A percentile compares a stretch with the other conserved stretches of the same genome.
Conservation (phyloP, 2,797 vertebrate genomes). For the Anomalospiza imberbis region DNA sequence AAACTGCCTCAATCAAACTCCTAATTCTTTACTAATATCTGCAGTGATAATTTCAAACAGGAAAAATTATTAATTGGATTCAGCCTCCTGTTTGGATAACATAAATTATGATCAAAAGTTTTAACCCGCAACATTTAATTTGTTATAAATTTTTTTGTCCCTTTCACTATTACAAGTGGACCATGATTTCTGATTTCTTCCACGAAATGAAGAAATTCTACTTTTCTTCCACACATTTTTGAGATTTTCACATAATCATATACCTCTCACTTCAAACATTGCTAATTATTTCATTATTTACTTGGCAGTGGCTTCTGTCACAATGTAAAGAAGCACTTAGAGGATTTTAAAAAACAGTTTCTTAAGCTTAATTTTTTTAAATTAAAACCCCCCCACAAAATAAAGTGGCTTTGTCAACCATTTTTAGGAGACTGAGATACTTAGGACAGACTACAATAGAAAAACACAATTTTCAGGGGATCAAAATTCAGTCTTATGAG, state of each 20-base stretch:
- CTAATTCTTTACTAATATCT: background rate
- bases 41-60: background rate
- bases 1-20: background rate
- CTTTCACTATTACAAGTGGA: background rate
- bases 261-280: background rate
- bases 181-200: background rate
- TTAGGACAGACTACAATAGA: background rate
- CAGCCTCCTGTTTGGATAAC: background rate
- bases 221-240: background rate
- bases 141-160: background rate
- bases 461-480: background rate
- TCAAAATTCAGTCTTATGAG: background rate
- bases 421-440: background rate
- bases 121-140: background rate
- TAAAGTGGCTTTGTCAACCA: background rate
- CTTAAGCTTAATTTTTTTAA: background rate
- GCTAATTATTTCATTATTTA: background rate
- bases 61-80: background rate
- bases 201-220: background rate
- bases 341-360: background rate
- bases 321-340: background rate
- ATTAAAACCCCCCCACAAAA: rapidly evolving
- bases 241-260: background rate
- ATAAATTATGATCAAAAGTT: background rate
- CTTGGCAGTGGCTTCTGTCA: background rate